A percentile compares a stretch with the other conserved stretches of the same genome.
These are phyloP conservation scores for Sebastes alutus DNA, from an alignment of 2,797 vertebrate genomes.

Conservation along the genomic window DNA sequence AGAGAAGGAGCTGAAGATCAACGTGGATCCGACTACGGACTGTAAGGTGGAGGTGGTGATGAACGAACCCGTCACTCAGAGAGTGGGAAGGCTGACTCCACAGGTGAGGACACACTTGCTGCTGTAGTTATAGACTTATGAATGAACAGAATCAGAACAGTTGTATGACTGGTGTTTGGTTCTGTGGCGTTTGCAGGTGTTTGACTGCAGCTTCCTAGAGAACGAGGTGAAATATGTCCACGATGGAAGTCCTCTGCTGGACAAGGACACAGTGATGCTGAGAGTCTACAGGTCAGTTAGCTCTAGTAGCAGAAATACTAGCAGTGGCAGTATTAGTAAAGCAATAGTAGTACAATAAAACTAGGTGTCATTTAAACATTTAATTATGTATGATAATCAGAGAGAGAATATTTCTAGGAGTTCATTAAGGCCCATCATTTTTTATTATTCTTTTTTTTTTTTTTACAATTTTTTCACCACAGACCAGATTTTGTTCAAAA, in stretches of 20 bases:
- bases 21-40: slow-evolving; percentile 39
- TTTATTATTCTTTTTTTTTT: background rate
- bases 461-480: background rate
- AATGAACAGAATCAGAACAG: background rate
- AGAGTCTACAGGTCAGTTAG: slow-evolving; percentile 77
- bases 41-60: slow-evolving; percentile 84
- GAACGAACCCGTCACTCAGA: slow-evolving; percentile 78
- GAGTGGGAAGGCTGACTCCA: slow-evolving; percentile 80
- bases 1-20: slow-evolving; percentile 67
- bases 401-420: background rate
- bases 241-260: slow-evolving; percentile 77
- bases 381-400: background rate
- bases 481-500: background rate
- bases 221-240: slow-evolving; percentile 77
- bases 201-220: slow-evolving; percentile 81
- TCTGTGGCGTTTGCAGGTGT: slow-evolving; percentile 67
- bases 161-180: too few species aligned
- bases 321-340: background rate
- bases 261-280: slow-evolving; percentile 75
- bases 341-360: background rate
- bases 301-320: background rate
- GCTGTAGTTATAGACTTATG: background rate
- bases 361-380: background rate
- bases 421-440: background rate
- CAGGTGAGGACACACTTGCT: slow-evolving; percentile 73